Evolutionary conservation across 1,140 invertebrate genomes (phyloP).

Genomic region (Trinorchestia longiramus): DNA sequence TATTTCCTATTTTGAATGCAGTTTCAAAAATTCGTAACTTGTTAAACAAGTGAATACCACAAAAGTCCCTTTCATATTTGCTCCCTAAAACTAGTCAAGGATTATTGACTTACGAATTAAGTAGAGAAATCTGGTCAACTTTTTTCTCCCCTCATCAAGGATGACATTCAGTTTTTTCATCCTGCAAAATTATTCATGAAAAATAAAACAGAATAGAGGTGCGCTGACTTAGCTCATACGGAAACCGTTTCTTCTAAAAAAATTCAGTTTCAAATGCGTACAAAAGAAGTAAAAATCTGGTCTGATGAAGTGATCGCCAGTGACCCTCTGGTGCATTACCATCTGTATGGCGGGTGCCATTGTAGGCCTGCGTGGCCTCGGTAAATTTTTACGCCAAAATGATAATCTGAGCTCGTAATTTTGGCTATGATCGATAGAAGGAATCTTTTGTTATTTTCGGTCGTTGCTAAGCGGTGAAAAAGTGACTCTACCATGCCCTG

Average conservation of each 20-base stretch:
- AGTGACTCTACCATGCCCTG: background rate
- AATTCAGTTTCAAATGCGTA: background rate
- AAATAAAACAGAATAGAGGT: too few relatives aligned
- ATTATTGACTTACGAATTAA: too few relatives aligned
- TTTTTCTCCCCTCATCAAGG: too few relatives aligned
- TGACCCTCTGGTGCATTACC: background rate
- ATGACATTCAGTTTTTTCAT: too few relatives aligned
- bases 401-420: constrained; percentile 1
- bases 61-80: too few relatives aligned
- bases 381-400: background rate
- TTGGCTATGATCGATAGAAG: background rate
- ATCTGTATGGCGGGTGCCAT: background rate
- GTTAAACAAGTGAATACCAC: too few relatives aligned
- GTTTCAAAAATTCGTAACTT: too few relatives aligned
- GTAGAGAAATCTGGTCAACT: too few relatives aligned
- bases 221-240: too few relatives aligned
- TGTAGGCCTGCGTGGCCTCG: background rate
- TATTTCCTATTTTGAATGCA: too few relatives aligned
- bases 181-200: too few relatives aligned
- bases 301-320: background rate
- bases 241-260: background rate
- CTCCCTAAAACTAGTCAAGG: too few relatives aligned
- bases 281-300: background rate
- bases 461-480: background rate
- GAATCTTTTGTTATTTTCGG: background rate